Conservation (phyloP, 2,113 vertebrate genomes). For the Tragelaphus buxtoni region DNA sequence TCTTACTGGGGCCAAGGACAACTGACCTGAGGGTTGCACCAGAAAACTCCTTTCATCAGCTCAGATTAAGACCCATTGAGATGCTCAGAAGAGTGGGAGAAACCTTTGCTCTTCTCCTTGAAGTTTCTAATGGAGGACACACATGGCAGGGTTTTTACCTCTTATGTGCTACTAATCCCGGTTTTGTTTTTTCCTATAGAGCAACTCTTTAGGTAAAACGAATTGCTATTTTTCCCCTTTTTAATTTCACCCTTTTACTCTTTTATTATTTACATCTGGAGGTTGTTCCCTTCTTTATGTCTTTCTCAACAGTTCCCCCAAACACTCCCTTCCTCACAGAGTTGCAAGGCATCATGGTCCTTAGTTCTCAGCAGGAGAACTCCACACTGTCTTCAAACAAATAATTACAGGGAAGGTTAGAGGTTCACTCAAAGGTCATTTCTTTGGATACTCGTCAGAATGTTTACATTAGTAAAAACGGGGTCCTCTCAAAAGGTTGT, state of each 20-base stretch:
- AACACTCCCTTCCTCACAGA: constrained; percentile 77
- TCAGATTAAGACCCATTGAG: constrained; percentile 90
- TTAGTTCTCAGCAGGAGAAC: constrained; percentile 94
- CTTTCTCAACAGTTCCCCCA: constrained; percentile 79
- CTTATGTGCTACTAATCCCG: constrained; percentile 71
- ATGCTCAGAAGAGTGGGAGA: constrained; percentile 89
- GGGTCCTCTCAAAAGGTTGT: constrained; percentile 79
- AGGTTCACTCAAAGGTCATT: constrained; percentile 95
- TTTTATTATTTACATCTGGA: constrained; percentile 99
- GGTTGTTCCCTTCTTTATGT: constrained; percentile 90
- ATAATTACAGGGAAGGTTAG: constrained; percentile 99
- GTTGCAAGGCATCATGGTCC: constrained; percentile 88
- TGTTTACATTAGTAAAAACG: constrained; percentile 91
- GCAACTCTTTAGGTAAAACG: constrained; percentile 77
- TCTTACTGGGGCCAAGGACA: constrained; percentile 53
- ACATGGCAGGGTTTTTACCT: constrained; percentile 85
- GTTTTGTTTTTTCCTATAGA: constrained; percentile 65
- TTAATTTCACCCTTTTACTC: constrained; percentile 80
- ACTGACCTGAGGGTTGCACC: constrained; percentile 78
- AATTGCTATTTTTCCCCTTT: constrained; percentile 78
- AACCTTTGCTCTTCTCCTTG: constrained; percentile 89
- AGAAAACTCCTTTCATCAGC: constrained; percentile 86
- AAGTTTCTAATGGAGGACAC: constrained; percentile 91
- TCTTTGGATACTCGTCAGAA: constrained; percentile 94
- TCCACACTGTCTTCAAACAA: constrained; percentile 99